Conservation (phyloP, 2,113 vertebrate genomes). For the Rattus rattus region DNA sequence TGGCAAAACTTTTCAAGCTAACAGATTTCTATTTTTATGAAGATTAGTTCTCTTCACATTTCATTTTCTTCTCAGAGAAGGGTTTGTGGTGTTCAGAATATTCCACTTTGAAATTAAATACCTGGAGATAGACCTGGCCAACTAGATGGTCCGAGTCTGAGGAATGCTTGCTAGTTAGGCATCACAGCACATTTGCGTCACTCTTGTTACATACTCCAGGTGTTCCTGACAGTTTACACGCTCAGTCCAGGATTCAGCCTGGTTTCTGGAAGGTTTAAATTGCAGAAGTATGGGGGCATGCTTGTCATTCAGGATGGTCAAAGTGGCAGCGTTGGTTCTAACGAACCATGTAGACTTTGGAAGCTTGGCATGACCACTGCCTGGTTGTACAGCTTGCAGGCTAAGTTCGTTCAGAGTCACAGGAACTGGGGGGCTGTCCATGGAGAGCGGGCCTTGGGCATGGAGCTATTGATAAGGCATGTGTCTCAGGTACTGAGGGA, state of each 20-base stretch:
- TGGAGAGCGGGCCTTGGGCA: not conserved
- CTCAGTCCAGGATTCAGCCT: not conserved
- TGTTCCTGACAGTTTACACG: not conserved
- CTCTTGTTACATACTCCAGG: not conserved
- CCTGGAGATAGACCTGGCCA: not conserved
- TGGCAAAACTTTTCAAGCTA: not conserved
- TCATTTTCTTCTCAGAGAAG: not conserved
- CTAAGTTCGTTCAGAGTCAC: not conserved
- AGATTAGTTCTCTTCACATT: not conserved
- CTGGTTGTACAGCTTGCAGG: too few relatives aligned
- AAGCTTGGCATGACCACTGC: not conserved
- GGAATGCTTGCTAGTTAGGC: not conserved
- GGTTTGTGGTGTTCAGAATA: not conserved
- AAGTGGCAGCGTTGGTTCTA: not conserved
- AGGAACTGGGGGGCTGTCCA: not conserved
- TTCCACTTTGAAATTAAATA: constrained; percentile 37
- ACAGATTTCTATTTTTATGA: not conserved
- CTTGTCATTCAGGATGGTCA: not conserved
- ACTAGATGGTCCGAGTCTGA: not conserved
- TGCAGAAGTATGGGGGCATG: not conserved
- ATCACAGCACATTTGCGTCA: not conserved
- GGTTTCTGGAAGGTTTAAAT: not conserved
- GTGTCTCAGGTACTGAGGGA: not conserved
- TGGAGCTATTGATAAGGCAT: not conserved
- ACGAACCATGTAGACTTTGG: not conserved